Percentiles rank a stretch among this genome's conserved stretches.
phyloP scores from a whole-genome alignment of 1,140 invertebrate genomes.

The Chymomyza costata region DNA sequence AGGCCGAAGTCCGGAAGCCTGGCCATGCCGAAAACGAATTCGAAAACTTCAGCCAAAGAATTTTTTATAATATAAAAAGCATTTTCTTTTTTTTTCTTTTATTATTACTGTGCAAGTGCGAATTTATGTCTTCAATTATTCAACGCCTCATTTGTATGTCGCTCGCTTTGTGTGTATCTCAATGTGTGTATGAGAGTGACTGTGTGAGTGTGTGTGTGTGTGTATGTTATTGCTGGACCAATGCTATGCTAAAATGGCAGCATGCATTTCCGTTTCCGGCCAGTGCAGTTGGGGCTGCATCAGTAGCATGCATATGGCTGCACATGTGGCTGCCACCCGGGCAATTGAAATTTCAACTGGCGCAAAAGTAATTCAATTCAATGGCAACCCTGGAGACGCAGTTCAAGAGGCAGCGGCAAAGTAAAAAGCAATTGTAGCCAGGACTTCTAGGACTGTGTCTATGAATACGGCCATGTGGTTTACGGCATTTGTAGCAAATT shows the following conservation, averaged over 20 bases:
- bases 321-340: slow-evolving; percentile 52
- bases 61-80: slow-evolving; percentile 28
- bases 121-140: slow-evolving; percentile 73
- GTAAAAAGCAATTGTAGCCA: too few relatives aligned
- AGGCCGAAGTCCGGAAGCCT: slow-evolving; percentile 43
- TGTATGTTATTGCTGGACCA: slow-evolving; percentile 23
- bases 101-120: slow-evolving; percentile 47
- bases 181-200: too few relatives aligned
- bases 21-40: slow-evolving; percentile 14
- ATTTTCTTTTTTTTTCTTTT: slow-evolving; percentile 20
- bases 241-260: slow-evolving; percentile 66
- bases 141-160: slow-evolving; percentile 68
- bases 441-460: too few relatives aligned
- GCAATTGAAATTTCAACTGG: slow-evolving; percentile 72
- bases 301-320: slow-evolving; percentile 50
- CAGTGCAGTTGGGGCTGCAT: slow-evolving; percentile 36
- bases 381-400: slow-evolving; percentile 42
- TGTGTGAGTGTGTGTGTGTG: slow-evolving; percentile 3
- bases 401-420: neutral
- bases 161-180: slow-evolving; percentile 5
- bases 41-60: slow-evolving; percentile 13
- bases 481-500: neutral
- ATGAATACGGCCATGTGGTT: too few relatives aligned
- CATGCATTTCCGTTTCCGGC: slow-evolving; percentile 70
- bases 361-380: slow-evolving; percentile 72